Evolutionary conservation across 2,888 invertebrate species (phyloP).

Genomic region (Nymphalis polychloros): DNA sequence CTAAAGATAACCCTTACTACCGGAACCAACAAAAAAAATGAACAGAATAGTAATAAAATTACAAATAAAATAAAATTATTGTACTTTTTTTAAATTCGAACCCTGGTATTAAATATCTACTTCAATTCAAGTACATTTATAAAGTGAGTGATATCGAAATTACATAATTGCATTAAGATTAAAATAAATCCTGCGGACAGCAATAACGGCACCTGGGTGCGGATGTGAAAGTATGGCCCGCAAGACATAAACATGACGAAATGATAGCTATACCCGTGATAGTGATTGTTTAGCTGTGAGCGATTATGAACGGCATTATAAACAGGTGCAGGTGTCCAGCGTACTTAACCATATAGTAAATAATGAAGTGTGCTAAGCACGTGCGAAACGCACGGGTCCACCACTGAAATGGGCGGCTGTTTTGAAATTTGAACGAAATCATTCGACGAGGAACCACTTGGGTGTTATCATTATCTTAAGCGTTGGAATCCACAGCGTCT

Average conservation of each 20-base stretch:
- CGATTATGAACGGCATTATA: slow-evolving; percentile 29
- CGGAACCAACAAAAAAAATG: no score
- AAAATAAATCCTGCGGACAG: slow-evolving; percentile 44
- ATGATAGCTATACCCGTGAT: slow-evolving; percentile 37
- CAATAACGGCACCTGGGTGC: slow-evolving; percentile 44
- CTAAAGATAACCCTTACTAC: no score
- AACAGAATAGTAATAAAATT: no score
- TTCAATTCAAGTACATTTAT: slow-evolving; percentile 17
- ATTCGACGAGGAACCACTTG: slow-evolving; percentile 66
- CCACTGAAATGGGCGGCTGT: slow-evolving; percentile 40
- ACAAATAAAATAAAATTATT: no score
- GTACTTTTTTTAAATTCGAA: no score
- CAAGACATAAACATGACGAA: slow-evolving; percentile 39
- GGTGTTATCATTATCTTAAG: slow-evolving; percentile 48
- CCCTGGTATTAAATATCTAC: neutral
- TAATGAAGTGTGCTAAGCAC: slow-evolving; percentile 31
- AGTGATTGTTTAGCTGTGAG: slow-evolving; percentile 35
- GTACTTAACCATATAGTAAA: slow-evolving; percentile 31
- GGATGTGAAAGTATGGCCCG: slow-evolving; percentile 47
- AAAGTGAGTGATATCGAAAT: slow-evolving; percentile 35
- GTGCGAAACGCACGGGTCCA: slow-evolving; percentile 27
- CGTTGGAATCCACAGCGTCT: slow-evolving; percentile 63
- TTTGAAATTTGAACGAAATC: slow-evolving; percentile 53
- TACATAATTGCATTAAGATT: slow-evolving; percentile 43
- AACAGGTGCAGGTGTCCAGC: slow-evolving; percentile 27